Evolutionary conservation across 2,113 vertebrate genomes (phyloP), one percentile per base, ranked within the genome.

Genomic region (Tiliqua scincoides): DNA sequence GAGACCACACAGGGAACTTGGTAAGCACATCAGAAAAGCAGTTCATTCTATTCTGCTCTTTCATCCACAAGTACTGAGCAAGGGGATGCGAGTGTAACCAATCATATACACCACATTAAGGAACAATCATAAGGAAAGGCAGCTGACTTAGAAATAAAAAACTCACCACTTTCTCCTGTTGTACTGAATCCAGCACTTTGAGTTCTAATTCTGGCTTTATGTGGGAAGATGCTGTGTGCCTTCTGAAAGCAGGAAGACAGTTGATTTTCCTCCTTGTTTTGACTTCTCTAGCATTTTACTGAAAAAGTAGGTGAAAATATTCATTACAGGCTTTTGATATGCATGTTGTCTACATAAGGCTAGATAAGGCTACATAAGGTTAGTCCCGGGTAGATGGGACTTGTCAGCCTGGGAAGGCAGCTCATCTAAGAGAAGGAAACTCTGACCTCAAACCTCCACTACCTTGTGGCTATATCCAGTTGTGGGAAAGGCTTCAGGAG

Each of bases 251-350:
- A 73, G 35, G 54, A 30, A 37, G 57, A 67, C 20, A 25, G 15
- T 11, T 21, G 14, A 18, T 35, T 27, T 37, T 30, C 25, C 15
- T 37, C 4, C 10, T 30, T 83, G 12, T 61, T 71, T 18, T 3
- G 9, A 20, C 35, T 71, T 37, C 35, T 79, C 83, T 72, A 81
- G 43, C 12, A 6, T 18, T 32, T 4, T 70, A 48, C 43, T 48
- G 43, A 48, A 48, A 48, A 48, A 48, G 43, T 35, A 43, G 52
- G 25, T 59, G 6, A 71, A 61, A 72, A 15, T 72, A 59, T 6
- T 0, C 17, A 61, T 77, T 71, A 32, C 71, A 90, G 61, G 81
- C 86, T 85, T 83, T 25, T 84, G 77, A 48, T 23, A 63, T 67
- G 88, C 78, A 57, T 62, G n/a, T 70, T 79, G n/a, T 76, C 87